Conservation (phyloP, 2,113 vertebrate genomes). For the Nannospalax galili region DNA sequence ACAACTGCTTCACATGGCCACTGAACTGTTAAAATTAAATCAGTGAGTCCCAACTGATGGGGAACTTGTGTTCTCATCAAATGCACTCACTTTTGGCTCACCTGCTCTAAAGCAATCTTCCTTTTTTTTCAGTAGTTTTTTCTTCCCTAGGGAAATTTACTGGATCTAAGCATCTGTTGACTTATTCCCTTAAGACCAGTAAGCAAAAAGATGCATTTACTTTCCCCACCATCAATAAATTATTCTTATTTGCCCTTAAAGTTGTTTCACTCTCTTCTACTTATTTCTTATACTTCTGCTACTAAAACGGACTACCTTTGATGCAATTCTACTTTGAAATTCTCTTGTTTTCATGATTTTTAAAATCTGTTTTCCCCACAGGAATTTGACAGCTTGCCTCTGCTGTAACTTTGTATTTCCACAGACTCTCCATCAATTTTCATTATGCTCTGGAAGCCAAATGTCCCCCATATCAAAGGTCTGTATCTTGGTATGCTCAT, state of each 20-base stretch:
- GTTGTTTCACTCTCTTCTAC: background rate
- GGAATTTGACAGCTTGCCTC: background rate
- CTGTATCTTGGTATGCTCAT: background rate
- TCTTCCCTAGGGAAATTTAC: constrained; percentile 76
- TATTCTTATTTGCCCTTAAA: constrained; percentile 53
- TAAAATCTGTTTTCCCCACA: background rate
- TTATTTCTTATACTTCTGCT: background rate
- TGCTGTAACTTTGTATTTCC: background rate
- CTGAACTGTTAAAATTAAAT: constrained; percentile 2
- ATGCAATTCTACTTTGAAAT: background rate
- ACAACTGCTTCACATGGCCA: background rate
- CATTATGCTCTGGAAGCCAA: background rate
- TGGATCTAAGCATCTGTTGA: constrained; percentile 55
- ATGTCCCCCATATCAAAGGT: background rate
- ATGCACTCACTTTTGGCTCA: constrained; percentile 32
- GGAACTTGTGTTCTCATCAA: constrained; percentile 22
- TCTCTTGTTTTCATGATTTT: background rate
- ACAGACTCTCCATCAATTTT: background rate
- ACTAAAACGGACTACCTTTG: background rate
- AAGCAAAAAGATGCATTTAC: constrained; percentile 61
- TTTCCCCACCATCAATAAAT: constrained; percentile 55
- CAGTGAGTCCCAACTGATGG: background rate
- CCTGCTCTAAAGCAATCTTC: constrained; percentile 54
- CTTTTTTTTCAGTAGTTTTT: constrained; percentile 24
- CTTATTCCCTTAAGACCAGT: constrained; percentile 40